A percentile compares a stretch with the other conserved stretches of the same genome.
phyloP scores from a whole-genome alignment of 2,888 invertebrate species.

The Ceriagrion tenellum region DNA sequence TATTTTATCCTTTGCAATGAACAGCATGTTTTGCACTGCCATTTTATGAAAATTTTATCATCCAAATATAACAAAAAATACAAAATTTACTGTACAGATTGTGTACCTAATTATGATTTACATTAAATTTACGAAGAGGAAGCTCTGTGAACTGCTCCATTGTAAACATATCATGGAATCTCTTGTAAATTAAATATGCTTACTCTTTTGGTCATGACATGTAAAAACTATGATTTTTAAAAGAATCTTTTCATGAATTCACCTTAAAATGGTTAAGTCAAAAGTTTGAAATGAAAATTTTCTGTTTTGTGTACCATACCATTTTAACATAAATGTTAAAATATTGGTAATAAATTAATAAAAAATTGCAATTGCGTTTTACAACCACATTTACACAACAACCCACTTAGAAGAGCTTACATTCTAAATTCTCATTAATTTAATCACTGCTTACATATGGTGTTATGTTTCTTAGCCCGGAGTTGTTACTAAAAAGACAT shows the following conservation, averaged over 20 bases:
- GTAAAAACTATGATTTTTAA: background rate
- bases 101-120: background rate
- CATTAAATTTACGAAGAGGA: background rate
- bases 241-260: background rate
- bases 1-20: background rate
- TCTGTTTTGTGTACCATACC: conserved; percentile 25
- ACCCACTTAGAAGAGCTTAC: conserved; percentile 32
- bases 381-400: conserved; percentile 63
- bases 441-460: background rate
- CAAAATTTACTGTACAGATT: background rate
- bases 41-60: too few species aligned
- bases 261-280: background rate
- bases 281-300: background rate
- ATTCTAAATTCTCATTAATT: background rate
- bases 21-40: background rate
- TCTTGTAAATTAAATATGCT: background rate
- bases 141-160: background rate
- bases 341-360: conserved; percentile 15
- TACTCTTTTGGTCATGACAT: background rate
- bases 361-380: conserved; percentile 5
- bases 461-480: background rate
- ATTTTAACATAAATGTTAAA: background rate
- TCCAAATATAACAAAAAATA: background rate
- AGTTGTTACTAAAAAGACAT: background rate
- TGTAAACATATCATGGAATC: background rate